phyloP scores from a whole-genome alignment of 2,113 vertebrate genomes.

The Protomyctophum bolini region DNA sequence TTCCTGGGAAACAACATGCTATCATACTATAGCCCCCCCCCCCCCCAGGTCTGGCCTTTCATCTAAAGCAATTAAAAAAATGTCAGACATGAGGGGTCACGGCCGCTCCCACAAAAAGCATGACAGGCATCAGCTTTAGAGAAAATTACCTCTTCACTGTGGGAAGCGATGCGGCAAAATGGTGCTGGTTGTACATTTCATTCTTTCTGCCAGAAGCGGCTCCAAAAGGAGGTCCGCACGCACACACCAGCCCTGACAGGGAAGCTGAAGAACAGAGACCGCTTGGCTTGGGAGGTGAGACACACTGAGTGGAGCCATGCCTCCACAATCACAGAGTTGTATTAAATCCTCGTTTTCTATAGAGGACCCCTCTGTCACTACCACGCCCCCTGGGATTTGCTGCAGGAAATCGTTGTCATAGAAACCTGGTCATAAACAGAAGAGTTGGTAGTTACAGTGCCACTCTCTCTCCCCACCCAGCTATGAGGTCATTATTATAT shows the following conservation, averaged over 20 bases:
- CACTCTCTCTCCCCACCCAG: not conserved
- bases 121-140: constrained; percentile 13
- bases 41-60: constrained; percentile 42
- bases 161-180: not conserved
- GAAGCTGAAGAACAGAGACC: too few species aligned
- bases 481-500: too few species aligned
- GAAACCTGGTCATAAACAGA: constrained; percentile 31
- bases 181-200: constrained; percentile 3
- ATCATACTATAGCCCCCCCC: not conserved
- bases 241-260: not conserved
- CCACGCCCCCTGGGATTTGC: not conserved
- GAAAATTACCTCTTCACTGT: constrained; percentile 38
- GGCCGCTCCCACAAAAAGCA: constrained; percentile 12
- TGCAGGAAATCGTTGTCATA: constrained; percentile 14
- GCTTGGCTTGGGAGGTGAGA: constrained; percentile 3
- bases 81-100: constrained; percentile 19
- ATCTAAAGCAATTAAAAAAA: constrained; percentile 39
- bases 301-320: constrained; percentile 11
- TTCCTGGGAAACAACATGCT: constrained; percentile 27
- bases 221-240: not conserved
- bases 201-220: not conserved
- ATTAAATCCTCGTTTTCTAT: not conserved
- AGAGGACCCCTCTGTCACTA: not conserved
- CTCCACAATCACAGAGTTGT: not conserved
- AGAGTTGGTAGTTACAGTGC: constrained; percentile 25